Evolutionary conservation across 1,140 invertebrate species (phyloP).

Genomic region (Bombus fervidus): DNA sequence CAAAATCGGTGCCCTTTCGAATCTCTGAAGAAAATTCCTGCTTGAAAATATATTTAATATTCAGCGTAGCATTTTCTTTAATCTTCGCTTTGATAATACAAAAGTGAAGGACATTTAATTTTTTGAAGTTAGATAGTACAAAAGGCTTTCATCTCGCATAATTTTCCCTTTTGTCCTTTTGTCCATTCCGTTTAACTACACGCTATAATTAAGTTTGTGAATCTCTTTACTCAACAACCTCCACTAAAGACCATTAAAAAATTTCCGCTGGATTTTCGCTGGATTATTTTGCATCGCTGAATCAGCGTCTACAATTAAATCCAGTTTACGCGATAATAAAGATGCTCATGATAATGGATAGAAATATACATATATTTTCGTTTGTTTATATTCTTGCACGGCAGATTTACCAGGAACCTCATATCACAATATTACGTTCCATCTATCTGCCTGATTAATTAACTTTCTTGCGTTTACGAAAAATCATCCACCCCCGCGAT

Average conservation of each 20-base stretch:
- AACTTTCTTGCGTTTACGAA: not conserved
- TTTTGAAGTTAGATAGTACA: too few species aligned
- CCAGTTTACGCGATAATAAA: not conserved
- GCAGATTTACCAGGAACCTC: not conserved
- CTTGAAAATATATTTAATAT: too few species aligned
- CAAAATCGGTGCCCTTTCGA: too few species aligned
- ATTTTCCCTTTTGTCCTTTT: too few species aligned
- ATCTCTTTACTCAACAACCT: not conserved
- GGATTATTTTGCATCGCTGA: not conserved
- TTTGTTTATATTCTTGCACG: not conserved
- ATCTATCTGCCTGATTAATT: not conserved
- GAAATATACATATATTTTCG: not conserved
- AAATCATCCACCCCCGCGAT: not conserved
- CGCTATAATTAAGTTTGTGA: too few species aligned
- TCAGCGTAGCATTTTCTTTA: too few species aligned
- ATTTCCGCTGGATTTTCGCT: too few species aligned
- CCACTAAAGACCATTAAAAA: not conserved
- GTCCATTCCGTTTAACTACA: too few species aligned
- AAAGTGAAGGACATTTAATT: too few species aligned
- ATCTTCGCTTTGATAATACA: too few species aligned
- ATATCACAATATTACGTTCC: not conserved
- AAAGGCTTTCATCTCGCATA: too few species aligned
- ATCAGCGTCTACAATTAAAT: not conserved
- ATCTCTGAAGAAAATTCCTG: too few species aligned
- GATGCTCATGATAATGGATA: not conserved